Conservation (phyloP, 2,797 vertebrate genomes). For the Muscicapa striata region DNA sequence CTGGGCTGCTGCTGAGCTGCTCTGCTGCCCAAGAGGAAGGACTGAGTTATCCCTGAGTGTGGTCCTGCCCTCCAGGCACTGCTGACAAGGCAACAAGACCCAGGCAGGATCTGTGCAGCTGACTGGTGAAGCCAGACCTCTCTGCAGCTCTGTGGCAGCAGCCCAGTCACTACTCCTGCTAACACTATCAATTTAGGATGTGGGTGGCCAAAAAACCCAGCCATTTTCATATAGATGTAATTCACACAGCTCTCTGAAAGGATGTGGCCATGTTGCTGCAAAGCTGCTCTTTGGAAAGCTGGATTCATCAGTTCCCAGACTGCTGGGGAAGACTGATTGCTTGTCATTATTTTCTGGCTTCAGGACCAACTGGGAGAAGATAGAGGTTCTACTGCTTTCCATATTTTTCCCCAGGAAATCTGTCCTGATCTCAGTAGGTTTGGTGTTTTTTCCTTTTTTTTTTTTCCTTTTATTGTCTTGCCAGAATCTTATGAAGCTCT, state of each 20-base stretch:
- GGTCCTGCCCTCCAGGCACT: not conserved
- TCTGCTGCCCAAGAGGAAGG: not conserved
- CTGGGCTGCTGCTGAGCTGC: not conserved
- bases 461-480: not conserved
- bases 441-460: not conserved
- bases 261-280: not conserved
- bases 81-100: not conserved
- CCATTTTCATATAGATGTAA: not conserved
- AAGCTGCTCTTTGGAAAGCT: constrained; percentile 47
- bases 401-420: constrained; percentile 28
- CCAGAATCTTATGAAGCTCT: not conserved
- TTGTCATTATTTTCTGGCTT: constrained; percentile 56
- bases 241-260: constrained; percentile 5
- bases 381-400: not conserved
- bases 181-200: not conserved
- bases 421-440: not conserved
- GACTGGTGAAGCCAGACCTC: not conserved
- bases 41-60: rapidly evolving
- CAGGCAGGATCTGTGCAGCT: not conserved
- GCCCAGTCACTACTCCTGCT: not conserved
- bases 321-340: constrained; percentile 42
- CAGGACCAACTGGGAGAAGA: not conserved
- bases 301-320: constrained; percentile 11
- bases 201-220: not conserved
- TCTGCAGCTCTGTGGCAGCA: not conserved